Base-by-base conservation (phyloP, 2,888 invertebrate species). In the Toxonevra muliebris region DNA sequence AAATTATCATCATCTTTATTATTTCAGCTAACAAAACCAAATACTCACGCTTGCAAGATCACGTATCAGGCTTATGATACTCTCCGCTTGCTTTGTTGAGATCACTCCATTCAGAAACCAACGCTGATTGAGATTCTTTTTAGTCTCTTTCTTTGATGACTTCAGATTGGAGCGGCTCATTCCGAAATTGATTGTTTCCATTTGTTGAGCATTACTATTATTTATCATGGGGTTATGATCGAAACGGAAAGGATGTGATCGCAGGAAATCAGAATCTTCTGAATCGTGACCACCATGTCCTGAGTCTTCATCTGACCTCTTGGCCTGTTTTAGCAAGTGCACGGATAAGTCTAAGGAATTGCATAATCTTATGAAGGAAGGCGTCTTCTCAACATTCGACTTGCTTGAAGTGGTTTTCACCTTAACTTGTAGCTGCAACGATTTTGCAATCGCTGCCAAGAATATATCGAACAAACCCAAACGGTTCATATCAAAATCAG, bases 51-150 rank as follows among this genome's bases (percentile, higher is more conserved):
- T 91, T 19, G 95, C 93, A 92, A 98, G 95, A 80, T 98, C 97
- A 71, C 93, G 91, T 17, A 98, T 89, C 8, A 98, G 88, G 65
- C 90, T 89, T 53, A 96, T 94, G 55, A 97, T 95, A 61, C 93
- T 91, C 82, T 95, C 93, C 1, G 97, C 95, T 70, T 96, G 90
- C 80, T 95, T 94, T 73, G 92, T 89, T 13, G 92, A 90, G 74
- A 95, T 93, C 65, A 90, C 88, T 0, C 97, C 97, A 69, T 93
- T 88, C 79, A 97, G 87, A 90, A 95, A 97, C 97, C 97, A 97
- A 12, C 87, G 81, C 41, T 85, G 85, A 70, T 85, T 85, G 0
- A 85, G 76, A 72, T 85, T 85, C 43, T 85, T 80, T 0, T 82
- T 76, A 1, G 79, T 71, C 40, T 82, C 83, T 62, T 81, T 82